A percentile compares a stretch with the other conserved stretches of the same genome.
Evolutionary conservation across 2,797 vertebrate species (phyloP).

Genomic region (Mustela erminea): DNA sequence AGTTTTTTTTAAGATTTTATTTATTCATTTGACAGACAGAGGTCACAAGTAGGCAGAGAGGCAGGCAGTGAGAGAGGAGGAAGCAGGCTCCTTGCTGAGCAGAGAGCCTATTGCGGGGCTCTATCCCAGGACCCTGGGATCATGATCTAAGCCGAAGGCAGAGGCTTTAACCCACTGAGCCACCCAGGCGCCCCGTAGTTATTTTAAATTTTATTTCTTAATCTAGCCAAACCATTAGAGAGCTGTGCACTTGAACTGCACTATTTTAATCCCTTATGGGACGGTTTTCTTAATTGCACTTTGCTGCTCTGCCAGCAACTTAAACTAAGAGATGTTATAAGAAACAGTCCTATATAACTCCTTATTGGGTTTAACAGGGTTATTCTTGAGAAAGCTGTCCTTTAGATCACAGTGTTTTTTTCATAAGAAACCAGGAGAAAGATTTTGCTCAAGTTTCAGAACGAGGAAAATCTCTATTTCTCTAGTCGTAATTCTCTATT

Average conservation of each 20-base stretch:
- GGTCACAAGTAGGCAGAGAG: too few species aligned
- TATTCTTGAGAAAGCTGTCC: not conserved
- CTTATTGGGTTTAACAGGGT: not conserved
- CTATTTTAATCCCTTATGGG: not conserved
- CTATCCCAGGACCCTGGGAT: too few species aligned
- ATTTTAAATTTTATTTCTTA: slow-evolving; percentile 58
- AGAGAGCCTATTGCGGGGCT: too few species aligned
- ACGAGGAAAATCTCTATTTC: slow-evolving; percentile 24
- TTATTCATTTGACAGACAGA: too few species aligned
- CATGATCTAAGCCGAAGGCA: too few species aligned
- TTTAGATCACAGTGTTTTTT: slow-evolving; percentile 36
- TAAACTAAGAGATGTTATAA: slow-evolving; percentile 35
- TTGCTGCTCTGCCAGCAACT: slow-evolving; percentile 18
- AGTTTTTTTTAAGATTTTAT: too few species aligned
- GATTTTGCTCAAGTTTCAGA: slow-evolving; percentile 64
- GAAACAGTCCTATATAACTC: not conserved
- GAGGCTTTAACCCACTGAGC: too few species aligned
- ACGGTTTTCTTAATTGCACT: slow-evolving; percentile 40
- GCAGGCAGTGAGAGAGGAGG: too few species aligned
- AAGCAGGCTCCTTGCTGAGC: too few species aligned
- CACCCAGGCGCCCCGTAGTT: not conserved
- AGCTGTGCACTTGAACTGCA: not conserved
- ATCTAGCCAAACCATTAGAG: slow-evolving; percentile 46
- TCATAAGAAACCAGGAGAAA: slow-evolving; percentile 9
- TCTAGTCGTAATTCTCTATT: slow-evolving; percentile 18